phyloP scores from a whole-genome alignment of 2,888 invertebrate species.

The Theretra japonica region DNA sequence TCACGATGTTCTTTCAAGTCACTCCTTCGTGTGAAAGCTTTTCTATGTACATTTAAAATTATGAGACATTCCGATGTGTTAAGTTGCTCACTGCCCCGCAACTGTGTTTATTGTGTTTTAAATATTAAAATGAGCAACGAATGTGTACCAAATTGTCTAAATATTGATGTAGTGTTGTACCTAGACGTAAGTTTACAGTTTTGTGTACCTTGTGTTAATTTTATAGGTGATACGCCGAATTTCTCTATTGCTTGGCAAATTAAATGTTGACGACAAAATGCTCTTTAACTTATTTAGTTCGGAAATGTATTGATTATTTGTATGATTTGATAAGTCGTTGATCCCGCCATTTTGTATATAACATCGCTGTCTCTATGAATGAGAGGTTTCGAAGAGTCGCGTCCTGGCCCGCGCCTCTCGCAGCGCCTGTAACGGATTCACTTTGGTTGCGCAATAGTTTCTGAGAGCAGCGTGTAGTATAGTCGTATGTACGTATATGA shows the following conservation, averaged over 20 bases:
- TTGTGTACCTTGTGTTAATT: slow-evolving; percentile 50
- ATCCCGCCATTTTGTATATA: slow-evolving; percentile 53
- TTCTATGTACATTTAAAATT: slow-evolving; percentile 24
- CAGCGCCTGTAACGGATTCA: slow-evolving; percentile 28
- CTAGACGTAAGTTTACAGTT: slow-evolving; percentile 72
- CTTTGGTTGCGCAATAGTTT: slow-evolving; percentile 55
- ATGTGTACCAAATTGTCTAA: slow-evolving; percentile 82
- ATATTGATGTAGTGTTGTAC: slow-evolving; percentile 74
- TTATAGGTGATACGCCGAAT: slow-evolving; percentile 19
- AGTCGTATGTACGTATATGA: slow-evolving; percentile 69
- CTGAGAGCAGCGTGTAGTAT: slow-evolving; percentile 70
- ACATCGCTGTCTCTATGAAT: slow-evolving; percentile 36
- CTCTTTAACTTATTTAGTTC: slow-evolving; percentile 39
- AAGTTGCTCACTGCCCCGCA: slow-evolving; percentile 64
- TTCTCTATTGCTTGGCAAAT: slow-evolving; percentile 29
- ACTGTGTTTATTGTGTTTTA: slow-evolving; percentile 54
- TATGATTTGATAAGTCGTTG: slow-evolving; percentile 40
- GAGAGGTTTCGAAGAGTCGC: neutral
- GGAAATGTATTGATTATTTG: slow-evolving; percentile 34
- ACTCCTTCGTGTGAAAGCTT: slow-evolving; percentile 29
- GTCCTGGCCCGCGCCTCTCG: neutral
- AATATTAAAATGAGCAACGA: slow-evolving; percentile 78
- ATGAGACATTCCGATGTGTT: slow-evolving; percentile 75
- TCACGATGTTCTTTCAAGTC: slow-evolving; percentile 54
- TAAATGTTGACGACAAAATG: slow-evolving; percentile 17